phyloP scores from a whole-genome alignment of 2,797 vertebrate genomes.

The Xerus rutilus region DNA sequence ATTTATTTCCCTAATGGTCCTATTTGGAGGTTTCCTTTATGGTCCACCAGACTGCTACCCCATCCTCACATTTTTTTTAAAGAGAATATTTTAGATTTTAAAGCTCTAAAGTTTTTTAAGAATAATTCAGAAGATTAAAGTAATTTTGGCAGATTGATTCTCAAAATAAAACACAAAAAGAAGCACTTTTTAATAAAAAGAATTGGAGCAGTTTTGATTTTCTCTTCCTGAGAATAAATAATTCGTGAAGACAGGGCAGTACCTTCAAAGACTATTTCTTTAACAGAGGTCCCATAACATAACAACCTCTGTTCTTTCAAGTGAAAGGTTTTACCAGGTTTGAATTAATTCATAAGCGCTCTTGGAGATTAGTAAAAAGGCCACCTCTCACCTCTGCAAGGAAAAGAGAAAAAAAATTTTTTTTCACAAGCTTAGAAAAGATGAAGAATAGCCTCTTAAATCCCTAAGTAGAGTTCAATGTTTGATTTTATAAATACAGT shows the following conservation, averaged over 20 bases:
- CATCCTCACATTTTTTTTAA: conserved; percentile 24
- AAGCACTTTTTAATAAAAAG: conserved; percentile 68
- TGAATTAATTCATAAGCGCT: conserved; percentile 79
- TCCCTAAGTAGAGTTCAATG: conserved; percentile 73
- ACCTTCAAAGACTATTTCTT: conserved; percentile 69
- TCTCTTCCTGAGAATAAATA: conserved; percentile 78
- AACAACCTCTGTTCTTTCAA: conserved; percentile 77
- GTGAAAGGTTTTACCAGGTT: conserved; percentile 65
- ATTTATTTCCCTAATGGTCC: not conserved
- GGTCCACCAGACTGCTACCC: not conserved
- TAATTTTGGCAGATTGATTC: conserved; percentile 68
- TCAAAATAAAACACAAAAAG: conserved; percentile 74
- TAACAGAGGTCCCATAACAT: conserved; percentile 55
- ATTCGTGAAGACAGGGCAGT: conserved; percentile 61
- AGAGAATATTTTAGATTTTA: conserved; percentile 57
- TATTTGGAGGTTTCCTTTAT: not conserved
- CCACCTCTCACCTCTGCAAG: conserved; percentile 73
- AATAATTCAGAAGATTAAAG: conserved; percentile 72
- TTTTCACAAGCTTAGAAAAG: conserved; percentile 68
- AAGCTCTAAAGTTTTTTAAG: conserved; percentile 50
- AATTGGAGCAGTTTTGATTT: conserved; percentile 75
- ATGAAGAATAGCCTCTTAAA: conserved; percentile 77
- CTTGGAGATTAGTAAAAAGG: conserved; percentile 70
- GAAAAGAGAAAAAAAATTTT: conserved; percentile 72
- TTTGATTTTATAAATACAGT: conserved; percentile 81